phyloP scores from a whole-genome alignment of 2,113 vertebrate species.

The Varanus salvator region DNA sequence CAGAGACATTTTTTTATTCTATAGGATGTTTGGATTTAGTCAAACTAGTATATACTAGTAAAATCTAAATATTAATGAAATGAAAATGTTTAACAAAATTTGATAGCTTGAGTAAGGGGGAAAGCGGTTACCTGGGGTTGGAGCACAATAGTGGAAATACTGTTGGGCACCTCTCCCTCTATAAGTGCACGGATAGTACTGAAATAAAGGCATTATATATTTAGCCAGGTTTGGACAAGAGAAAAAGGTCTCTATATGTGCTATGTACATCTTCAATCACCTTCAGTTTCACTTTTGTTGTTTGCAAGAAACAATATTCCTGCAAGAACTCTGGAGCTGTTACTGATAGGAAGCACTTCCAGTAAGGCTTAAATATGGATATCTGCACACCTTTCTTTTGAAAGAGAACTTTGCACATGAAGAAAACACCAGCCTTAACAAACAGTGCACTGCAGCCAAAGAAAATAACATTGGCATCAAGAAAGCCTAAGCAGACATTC shows the following conservation, averaged over 20 bases:
- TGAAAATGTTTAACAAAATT: constrained; percentile 39
- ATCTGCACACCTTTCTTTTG: no score
- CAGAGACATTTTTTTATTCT: constrained; percentile 9
- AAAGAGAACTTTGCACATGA: background rate
- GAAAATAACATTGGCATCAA: background rate
- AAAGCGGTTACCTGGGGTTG: background rate
- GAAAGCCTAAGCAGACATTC: background rate
- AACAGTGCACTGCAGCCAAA: background rate
- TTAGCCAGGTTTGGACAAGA: background rate
- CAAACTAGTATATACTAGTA: background rate
- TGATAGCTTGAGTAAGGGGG: background rate
- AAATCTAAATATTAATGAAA: constrained; percentile 36
- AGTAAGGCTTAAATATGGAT: background rate
- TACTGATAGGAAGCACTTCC: background rate
- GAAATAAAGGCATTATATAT: background rate
- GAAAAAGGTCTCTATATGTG: background rate
- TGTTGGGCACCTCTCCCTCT: background rate
- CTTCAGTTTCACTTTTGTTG: background rate
- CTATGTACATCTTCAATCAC: background rate
- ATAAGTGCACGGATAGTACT: background rate
- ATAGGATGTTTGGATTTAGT: constrained; percentile 31
- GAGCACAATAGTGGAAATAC: background rate
- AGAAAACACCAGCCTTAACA: background rate
- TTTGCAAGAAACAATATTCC: background rate
- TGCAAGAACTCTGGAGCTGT: background rate